These are phyloP conservation scores for Plestiodon gilberti DNA, from an alignment of 2,113 vertebrate genomes.

Conservation along the genomic window DNA sequence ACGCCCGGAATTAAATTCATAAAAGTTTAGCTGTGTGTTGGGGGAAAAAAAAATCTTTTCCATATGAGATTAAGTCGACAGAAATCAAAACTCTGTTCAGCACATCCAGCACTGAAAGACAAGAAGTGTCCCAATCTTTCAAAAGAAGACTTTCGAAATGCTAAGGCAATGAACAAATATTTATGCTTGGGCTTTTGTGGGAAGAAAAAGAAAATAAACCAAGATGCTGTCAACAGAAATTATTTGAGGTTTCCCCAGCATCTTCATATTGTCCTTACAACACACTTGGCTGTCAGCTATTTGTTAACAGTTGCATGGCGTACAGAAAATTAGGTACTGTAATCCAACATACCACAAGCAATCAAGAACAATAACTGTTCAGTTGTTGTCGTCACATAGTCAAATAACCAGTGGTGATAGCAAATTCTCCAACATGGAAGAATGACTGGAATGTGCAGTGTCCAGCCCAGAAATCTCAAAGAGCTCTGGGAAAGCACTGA, in stretches of 20 bases:
- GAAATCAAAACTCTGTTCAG: neutral
- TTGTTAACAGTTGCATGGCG: neutral
- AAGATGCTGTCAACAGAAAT: neutral
- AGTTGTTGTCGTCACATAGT: neutral
- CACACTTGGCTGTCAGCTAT: neutral
- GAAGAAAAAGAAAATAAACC: too few relatives aligned
- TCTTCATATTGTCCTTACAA: neutral
- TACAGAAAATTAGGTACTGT: neutral
- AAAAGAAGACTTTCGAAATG: slow-evolving; percentile 18
- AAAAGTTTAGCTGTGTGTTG: slow-evolving; percentile 17
- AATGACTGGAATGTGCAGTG: neutral
- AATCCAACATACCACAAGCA: neutral
- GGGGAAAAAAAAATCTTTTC: neutral
- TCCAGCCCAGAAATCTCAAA: neutral
- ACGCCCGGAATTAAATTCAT: slow-evolving; percentile 3
- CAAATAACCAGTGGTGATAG: neutral
- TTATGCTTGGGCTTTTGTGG: neutral
- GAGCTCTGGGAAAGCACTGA: too few relatives aligned
- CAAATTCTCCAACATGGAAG: neutral
- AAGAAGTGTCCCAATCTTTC: neutral
- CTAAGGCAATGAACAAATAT: slow-evolving; percentile 18
- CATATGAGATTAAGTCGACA: neutral
- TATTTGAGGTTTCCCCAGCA: neutral
- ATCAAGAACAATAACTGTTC: neutral
- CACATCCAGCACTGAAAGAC: slow-evolving; percentile 3